phyloP scores from a whole-genome alignment of 2,888 invertebrate genomes.

The Cantharis nigra region DNA sequence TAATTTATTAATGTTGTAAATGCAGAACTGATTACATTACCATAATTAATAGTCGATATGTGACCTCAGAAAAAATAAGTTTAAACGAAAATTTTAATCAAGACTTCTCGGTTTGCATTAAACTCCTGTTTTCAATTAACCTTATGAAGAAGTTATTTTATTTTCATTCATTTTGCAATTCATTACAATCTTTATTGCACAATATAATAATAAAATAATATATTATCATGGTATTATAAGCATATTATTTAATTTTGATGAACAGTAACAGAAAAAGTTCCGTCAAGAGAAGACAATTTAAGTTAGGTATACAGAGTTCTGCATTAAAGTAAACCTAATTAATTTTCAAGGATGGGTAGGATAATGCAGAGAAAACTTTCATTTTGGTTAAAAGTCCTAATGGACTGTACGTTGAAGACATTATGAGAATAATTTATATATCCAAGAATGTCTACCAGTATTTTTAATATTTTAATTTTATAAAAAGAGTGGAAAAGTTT shows the following conservation, averaged over 20 bases:
- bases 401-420: not conserved
- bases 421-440: not conserved
- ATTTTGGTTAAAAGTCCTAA: not conserved
- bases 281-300: not conserved
- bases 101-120: not conserved
- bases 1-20: not conserved
- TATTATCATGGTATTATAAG: too few species aligned
- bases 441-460: not conserved
- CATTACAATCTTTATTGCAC: not conserved
- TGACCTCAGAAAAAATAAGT: not conserved
- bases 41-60: not conserved
- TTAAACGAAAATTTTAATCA: not conserved
- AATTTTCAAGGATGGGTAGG: not conserved
- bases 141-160: not conserved
- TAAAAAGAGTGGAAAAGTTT: not conserved
- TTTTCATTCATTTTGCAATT: not conserved
- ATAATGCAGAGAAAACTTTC: not conserved
- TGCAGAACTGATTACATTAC: not conserved
- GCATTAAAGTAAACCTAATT: not conserved
- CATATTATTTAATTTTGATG: not conserved
- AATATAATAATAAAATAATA: not conserved
- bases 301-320: not conserved
- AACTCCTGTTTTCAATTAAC: not conserved
- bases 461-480: not conserved
- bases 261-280: not conserved